Conservation (phyloP, 2,113 vertebrate genomes). For the Noturus placidus region DNA sequence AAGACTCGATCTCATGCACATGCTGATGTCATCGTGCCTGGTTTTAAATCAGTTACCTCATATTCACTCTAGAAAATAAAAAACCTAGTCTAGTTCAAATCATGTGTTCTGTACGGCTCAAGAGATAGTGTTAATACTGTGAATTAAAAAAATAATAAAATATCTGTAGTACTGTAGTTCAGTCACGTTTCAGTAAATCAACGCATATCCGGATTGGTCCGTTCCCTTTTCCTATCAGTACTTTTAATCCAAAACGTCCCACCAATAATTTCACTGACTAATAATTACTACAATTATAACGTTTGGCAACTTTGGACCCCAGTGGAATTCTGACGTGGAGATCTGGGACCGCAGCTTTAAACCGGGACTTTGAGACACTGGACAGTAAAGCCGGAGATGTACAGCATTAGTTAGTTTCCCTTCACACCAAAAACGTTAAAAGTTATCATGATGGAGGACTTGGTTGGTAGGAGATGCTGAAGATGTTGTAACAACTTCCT, state of each 20-base stretch:
- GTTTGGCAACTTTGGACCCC: background rate
- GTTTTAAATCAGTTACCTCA: constrained; percentile 5
- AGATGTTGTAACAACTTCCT: background rate
- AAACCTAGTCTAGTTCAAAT: background rate
- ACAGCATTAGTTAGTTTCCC: background rate
- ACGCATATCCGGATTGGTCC: background rate
- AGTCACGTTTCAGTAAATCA: background rate
- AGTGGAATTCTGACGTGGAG: background rate
- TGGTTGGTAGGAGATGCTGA: background rate
- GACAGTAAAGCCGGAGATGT: background rate
- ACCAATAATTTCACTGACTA: background rate
- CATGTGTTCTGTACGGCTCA: background rate
- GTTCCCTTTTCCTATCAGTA: background rate
- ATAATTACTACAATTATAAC: background rate
- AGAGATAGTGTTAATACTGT: too few species aligned
- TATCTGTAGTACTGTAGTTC: background rate
- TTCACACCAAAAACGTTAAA: background rate
- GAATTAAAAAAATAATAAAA: background rate
- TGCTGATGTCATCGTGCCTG: background rate
- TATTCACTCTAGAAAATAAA: background rate
- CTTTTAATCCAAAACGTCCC: background rate
- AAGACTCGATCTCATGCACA: background rate
- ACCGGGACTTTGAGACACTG: background rate
- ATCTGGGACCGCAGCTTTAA: background rate
- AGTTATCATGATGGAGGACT: background rate